A percentile compares a stretch with the other conserved stretches of the same genome.
These are phyloP conservation scores for Austrolebias charrua DNA, from an alignment of 2,797 vertebrate species.

Conservation along the genomic window DNA sequence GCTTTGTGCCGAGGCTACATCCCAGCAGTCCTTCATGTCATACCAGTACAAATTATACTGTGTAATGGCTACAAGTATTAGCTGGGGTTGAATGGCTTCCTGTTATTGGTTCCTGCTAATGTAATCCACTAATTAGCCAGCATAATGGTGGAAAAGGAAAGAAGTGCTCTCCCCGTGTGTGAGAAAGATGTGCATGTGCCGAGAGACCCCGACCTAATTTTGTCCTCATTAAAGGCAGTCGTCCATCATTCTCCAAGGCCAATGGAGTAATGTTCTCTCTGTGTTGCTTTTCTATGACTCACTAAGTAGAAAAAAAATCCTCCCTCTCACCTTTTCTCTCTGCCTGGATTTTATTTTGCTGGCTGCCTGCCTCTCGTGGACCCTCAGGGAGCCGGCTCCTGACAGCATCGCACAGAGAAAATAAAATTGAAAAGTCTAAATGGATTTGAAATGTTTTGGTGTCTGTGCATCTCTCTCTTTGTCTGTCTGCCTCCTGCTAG, in stretches of 20 bases:
- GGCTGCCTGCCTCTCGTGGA: slow-evolving; percentile 20
- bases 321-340: slow-evolving; percentile 49
- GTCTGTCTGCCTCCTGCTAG: slow-evolving; percentile 33
- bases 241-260: slow-evolving; percentile 48
- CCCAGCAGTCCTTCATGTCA: slow-evolving; percentile 13
- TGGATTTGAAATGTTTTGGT: slow-evolving; percentile 59
- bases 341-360: slow-evolving; percentile 40
- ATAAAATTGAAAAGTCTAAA: slow-evolving; percentile 55
- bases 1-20: slow-evolving; percentile 11
- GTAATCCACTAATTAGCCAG: slow-evolving; percentile 54
- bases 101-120: slow-evolving; percentile 51
- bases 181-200: slow-evolving; percentile 11
- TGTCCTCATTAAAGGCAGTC: slow-evolving; percentile 45
- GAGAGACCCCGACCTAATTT: slow-evolving; percentile 59
- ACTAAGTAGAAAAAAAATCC: slow-evolving; percentile 40
- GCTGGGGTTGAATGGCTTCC: slow-evolving; percentile 38
- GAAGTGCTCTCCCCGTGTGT: slow-evolving; percentile 34
- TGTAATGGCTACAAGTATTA: slow-evolving; percentile 35
- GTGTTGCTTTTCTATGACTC: slow-evolving; percentile 44
- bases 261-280: slow-evolving; percentile 27
- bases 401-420: slow-evolving; percentile 50
- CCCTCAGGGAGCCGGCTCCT: slow-evolving; percentile 56
- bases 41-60: slow-evolving; percentile 24
- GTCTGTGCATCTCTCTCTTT: slow-evolving; percentile 29
- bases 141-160: slow-evolving; percentile 28